Percentiles rank a stretch among this genome's conserved stretches.
These are phyloP conservation scores for Xyliphius kryptos DNA, from an alignment of 2,113 vertebrate species.

Conservation along the genomic window DNA sequence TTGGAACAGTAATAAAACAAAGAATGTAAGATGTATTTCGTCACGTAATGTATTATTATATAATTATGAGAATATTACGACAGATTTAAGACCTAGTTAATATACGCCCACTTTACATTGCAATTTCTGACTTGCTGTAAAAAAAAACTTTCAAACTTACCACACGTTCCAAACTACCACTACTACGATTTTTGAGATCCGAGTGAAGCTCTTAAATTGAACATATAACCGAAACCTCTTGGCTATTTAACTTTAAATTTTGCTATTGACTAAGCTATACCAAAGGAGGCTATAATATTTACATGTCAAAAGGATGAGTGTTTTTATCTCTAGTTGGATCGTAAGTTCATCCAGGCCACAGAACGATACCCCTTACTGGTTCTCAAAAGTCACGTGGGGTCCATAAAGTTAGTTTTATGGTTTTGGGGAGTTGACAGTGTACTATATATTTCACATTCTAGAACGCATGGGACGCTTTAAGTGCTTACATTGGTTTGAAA, in stretches of 20 bases:
- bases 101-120: slow-evolving; percentile 16
- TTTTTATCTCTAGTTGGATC: slow-evolving; percentile 97
- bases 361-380: slow-evolving; percentile 97
- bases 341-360: slow-evolving; percentile 91
- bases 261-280: slow-evolving; percentile 74
- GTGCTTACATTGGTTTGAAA: slow-evolving; percentile 82
- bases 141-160: slow-evolving; percentile 85
- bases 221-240: slow-evolving; percentile 49
- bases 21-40: too few species aligned
- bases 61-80: not conserved
- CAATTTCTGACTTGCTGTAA: slow-evolving; percentile 46
- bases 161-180: slow-evolving; percentile 67
- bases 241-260: slow-evolving; percentile 61
- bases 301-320: slow-evolving; percentile 96
- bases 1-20: too few species aligned
- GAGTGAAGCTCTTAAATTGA: slow-evolving; percentile 44
- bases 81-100: not conserved
- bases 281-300: slow-evolving; percentile 95
- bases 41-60: too few species aligned
- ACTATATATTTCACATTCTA: slow-evolving; percentile 99
- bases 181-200: slow-evolving; percentile 69
- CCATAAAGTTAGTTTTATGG: slow-evolving; percentile 99
- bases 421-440: slow-evolving; percentile 99
- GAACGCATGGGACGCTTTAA: slow-evolving; percentile 99
- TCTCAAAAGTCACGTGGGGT: slow-evolving; percentile 97